Evolutionary conservation across 2,797 vertebrate genomes (phyloP).

Genomic region (Enteromius thamalakanensis): DNA sequence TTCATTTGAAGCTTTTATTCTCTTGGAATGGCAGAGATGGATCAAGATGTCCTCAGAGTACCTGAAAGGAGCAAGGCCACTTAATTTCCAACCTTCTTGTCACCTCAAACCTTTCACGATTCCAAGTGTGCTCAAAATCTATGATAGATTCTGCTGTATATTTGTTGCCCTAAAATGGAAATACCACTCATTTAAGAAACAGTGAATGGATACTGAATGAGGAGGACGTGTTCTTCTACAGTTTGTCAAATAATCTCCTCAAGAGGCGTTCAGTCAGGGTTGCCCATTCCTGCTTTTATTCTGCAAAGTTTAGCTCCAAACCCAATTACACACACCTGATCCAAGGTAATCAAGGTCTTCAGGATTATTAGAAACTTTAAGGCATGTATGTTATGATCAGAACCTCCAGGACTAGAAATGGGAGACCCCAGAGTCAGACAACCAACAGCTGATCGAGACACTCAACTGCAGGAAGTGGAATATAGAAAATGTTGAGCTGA

Average conservation of each 20-base stretch:
- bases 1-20: neutral
- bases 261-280: neutral
- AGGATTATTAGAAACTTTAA: neutral
- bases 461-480: too few relatives aligned
- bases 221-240: neutral
- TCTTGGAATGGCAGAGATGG: constrained; percentile 6
- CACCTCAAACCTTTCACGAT: neutral
- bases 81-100: neutral
- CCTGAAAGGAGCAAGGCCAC: neutral
- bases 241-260: neutral
- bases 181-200: neutral
- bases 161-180: neutral
- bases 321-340: neutral
- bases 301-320: neutral
- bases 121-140: neutral
- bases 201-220: neutral
- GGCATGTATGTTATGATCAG: neutral
- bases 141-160: neutral
- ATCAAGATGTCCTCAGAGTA: neutral
- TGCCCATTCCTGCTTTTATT: neutral
- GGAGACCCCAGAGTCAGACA: neutral
- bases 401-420: neutral
- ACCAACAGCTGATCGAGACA: neutral
- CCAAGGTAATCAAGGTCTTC: neutral
- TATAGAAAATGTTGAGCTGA: neutral